Conservation (phyloP, 2,113 vertebrate genomes). For the Solenodon paradoxus region DNA sequence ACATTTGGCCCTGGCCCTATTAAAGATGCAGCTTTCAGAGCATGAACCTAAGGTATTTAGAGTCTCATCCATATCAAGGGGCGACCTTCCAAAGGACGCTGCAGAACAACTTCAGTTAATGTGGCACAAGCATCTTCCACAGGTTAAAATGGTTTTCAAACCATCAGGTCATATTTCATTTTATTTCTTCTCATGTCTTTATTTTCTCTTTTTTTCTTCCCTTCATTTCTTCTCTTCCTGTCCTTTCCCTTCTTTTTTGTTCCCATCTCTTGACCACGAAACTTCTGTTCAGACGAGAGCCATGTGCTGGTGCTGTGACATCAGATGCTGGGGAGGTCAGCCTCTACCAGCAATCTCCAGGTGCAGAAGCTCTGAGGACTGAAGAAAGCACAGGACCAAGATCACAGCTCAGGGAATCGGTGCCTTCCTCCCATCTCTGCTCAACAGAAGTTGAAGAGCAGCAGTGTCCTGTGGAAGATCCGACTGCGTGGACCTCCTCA, state of each 20-base stretch:
- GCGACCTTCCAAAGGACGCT: neutral
- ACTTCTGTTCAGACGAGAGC: too few relatives aligned
- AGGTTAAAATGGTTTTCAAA: neutral
- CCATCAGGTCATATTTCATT: neutral
- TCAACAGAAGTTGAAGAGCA: neutral
- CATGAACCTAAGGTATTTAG: neutral
- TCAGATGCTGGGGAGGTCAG: neutral
- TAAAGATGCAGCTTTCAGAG: neutral
- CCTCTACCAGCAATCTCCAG: fast-evolving
- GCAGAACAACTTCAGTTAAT: neutral
- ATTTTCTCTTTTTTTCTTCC: neutral
- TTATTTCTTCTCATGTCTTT: neutral
- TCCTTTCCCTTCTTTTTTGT: neutral
- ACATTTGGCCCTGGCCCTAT: neutral
- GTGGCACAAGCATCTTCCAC: neutral
- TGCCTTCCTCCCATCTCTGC: neutral
- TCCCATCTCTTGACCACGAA: neutral
- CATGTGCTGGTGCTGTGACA: too few relatives aligned
- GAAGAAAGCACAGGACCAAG: neutral
- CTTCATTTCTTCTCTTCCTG: neutral
- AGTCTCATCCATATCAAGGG: neutral
- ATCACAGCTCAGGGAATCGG: too few relatives aligned
- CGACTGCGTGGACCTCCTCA: fast-evolving
- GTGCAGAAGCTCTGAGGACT: neutral
- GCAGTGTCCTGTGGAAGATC: fast-evolving